Base-by-base conservation (phyloP, 2,888 invertebrate genomes). In the Hydriomena furcata region DNA sequence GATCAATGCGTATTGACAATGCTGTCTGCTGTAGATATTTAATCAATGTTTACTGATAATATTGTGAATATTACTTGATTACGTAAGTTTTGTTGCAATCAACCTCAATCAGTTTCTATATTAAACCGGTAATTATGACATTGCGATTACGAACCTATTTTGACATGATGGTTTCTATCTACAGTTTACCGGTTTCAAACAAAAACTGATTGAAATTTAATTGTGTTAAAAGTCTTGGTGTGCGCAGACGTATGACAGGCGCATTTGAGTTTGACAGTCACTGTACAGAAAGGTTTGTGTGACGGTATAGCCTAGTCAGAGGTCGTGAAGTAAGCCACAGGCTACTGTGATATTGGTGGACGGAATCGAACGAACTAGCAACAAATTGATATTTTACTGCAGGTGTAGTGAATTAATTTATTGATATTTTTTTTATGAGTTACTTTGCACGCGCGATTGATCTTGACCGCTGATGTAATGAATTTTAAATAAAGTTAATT, bases 311-410 rank as follows among this genome's bases (percentile, higher is more conserved):
- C 81, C 87, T 87, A 87, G 86, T 86, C 87, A 86, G 77, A 41
- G 49, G 38, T 38, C 68, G 71, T 66, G 73, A 68, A 43, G 38
- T 37, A 45, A 45, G 71, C 64, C 51, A 59, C 58, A 72, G 77
- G 82, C 80, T 76, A 72, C 82, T 84, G 85, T 85, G 85, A 84
- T 84, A 85, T 72, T 47, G n/a, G 45, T 46, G 54, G 49, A 58
- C 58, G 51, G 57, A 68, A 58, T 57, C 61, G 66, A 79, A 59
- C 68, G 58, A 74, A 77, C 67, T 71, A 71, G 73, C 73, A 73
- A 66, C 66, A 68, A 71, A 69, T 67, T 67, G 64, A 60, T 58
- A 58, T 58, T 60, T 56, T 50, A 45, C 58, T 52, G 59, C 58
- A 67, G 71, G 24, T 36, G 69, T 72, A 66, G 70, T 68, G 68